Conservation (phyloP, 2,113 vertebrate species). For the Cyphomyrus discorhynchus region DNA sequence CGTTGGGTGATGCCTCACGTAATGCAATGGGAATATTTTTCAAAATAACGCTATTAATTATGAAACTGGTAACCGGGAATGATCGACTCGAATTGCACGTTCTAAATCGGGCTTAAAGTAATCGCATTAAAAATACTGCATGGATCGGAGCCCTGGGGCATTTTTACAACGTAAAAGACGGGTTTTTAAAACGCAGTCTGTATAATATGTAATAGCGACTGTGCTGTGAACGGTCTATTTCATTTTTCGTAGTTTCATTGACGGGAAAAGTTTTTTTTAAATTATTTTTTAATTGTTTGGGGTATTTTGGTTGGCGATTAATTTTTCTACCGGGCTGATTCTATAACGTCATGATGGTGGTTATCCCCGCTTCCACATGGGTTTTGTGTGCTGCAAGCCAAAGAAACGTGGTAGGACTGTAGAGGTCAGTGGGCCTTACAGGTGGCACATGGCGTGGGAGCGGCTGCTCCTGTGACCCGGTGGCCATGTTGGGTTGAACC, state of each 20-base stretch:
- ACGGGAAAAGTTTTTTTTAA: background rate
- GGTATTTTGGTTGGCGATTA: background rate
- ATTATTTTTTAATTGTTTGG: background rate
- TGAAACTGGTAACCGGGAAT: background rate
- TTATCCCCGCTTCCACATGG: background rate
- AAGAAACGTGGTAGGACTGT: background rate
- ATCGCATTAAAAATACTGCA: background rate
- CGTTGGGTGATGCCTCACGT: background rate
- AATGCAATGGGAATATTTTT: background rate
- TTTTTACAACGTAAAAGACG: background rate
- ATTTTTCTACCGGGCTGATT: background rate
- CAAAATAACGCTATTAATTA: background rate
- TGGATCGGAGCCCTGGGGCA: background rate
- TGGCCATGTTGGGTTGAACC: conserved; percentile 3
- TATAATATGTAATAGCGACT: background rate
- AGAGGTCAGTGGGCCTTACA: background rate
- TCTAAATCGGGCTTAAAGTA: background rate
- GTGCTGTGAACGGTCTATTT: background rate
- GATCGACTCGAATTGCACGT: background rate
- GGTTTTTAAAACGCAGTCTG: background rate
- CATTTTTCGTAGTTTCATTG: background rate
- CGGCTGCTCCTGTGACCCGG: background rate
- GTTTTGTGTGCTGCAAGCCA: background rate
- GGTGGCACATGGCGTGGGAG: background rate
- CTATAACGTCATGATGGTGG: background rate